Evolutionary conservation across 2,888 invertebrate genomes (phyloP).

Genomic region (Melikaiella ostensackeni): DNA sequence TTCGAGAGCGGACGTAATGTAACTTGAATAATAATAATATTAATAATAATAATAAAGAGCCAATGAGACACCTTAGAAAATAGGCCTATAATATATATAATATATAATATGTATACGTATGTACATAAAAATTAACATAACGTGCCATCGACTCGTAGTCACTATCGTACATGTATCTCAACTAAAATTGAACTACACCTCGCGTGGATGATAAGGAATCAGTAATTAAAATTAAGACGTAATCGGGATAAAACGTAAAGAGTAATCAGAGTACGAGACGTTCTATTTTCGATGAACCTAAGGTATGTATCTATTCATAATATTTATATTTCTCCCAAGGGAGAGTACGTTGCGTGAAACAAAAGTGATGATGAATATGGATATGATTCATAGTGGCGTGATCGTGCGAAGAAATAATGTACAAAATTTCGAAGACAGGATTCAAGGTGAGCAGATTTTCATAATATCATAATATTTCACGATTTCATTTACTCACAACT

Average conservation of each 20-base stretch:
- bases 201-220: constrained; percentile 52
- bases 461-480: not conserved
- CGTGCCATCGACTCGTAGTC: constrained; percentile 68
- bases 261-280: constrained; percentile 25
- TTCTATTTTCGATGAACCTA: constrained; percentile 37
- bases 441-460: constrained; percentile 6
- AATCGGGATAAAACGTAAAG: constrained; percentile 28
- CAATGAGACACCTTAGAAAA: constrained; percentile 70
- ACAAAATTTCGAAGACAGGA: constrained; percentile 34
- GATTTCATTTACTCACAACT: constrained; percentile 17
- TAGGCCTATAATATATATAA: constrained; percentile 69
- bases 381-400: constrained; percentile 31
- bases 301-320: constrained; percentile 16
- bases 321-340: constrained; percentile 32
- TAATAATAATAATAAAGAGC: constrained; percentile 57
- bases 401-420: constrained; percentile 40
- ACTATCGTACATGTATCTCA: constrained; percentile 68
- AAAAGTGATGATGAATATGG: constrained; percentile 26
- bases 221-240: constrained; percentile 41
- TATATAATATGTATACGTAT: constrained; percentile 65
- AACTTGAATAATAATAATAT: constrained; percentile 45
- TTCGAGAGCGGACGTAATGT: constrained; percentile 57
- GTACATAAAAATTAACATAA: constrained; percentile 74
- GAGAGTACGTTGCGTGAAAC: constrained; percentile 23
- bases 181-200: constrained; percentile 64